Base-by-base conservation (phyloP, 2,888 invertebrate genomes). In the Agrotis ipsilon region DNA sequence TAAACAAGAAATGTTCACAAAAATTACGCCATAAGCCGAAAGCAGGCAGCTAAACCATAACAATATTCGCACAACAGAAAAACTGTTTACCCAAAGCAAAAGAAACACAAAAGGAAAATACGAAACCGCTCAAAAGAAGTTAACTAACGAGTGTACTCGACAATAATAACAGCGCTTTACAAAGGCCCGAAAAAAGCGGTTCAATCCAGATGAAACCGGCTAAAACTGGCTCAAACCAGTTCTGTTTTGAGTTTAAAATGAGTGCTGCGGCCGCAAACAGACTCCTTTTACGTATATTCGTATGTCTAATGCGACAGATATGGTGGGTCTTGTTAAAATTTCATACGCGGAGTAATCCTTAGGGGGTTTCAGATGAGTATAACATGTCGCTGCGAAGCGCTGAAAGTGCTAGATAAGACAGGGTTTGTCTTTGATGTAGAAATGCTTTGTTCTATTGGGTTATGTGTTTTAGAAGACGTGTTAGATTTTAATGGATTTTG, bases 271-370 rank as follows among this genome's bases (percentile, higher is more conserved):
- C 27, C 54, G 62, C 61, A 67, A 68, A 63, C 65, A 73, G 62
- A 68, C 55, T 79, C 65, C 65, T 75, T 81, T 72, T 78, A 62
- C 58, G 55, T 55, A 55, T 52, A 64, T 61, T 63, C 77, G 58
- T 59, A 60, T 39, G 63, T 70, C 60, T 74, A 78, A 67, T 46
- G 62, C 65, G 66, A 73, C 78, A 72, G 64, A 81, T 79, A 62
- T 69, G 64, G 27, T 27, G 39, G 78, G 16, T 60, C 79, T 75
- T 59, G 81, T 81, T 79, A 75, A 81, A 81, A 79, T 79, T 81
- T 75, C 72, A 81, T 81, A 72, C 72, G 62, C 60, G 54, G 46
- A 52, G 54, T 75, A 65, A 61, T 75, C 71, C 58, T 60, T 51
- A 81, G 68, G 46, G 72, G 58, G 55, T 57, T 64, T 78, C 67